These are phyloP conservation scores for Hipparchia sbordonii DNA, from an alignment of 2,888 invertebrate genomes.

Conservation along the genomic window DNA sequence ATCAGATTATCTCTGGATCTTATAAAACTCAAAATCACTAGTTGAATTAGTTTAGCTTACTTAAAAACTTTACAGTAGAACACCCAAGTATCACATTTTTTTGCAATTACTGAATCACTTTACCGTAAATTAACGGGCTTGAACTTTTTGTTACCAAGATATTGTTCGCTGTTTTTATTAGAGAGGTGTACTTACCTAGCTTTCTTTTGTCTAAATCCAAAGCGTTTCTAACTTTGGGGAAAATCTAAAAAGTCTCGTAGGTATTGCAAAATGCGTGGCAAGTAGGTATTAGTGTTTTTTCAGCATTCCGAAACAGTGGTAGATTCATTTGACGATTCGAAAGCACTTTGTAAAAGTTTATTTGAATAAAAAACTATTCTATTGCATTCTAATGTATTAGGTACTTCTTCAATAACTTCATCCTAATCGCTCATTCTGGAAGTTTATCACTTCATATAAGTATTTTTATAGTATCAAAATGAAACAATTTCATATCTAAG, in stretches of 20 bases:
- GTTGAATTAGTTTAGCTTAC: not conserved
- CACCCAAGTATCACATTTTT: conserved; percentile 15
- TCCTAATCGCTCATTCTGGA: not conserved
- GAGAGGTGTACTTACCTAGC: no score
- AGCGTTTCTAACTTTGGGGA: not conserved
- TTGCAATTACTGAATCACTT: conserved; percentile 10
- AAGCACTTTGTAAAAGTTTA: no score
- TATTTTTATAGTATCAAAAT: no score
- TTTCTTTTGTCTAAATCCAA: not conserved
- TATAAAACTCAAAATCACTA: not conserved
- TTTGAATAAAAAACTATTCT: no score
- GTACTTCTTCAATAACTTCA: no score
- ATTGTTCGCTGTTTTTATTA: not conserved
- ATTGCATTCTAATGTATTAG: no score
- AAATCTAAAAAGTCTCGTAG: not conserved
- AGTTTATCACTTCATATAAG: not conserved
- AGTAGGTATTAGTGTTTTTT: no score
- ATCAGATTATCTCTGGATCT: no score
- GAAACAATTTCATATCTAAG: no score
- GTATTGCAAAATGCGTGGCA: not conserved
- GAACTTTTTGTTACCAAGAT: conserved; percentile 13
- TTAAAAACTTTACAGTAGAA: not conserved
- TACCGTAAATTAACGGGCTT: conserved; percentile 10
- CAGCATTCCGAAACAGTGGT: no score
- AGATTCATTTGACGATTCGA: no score